Evolutionary conservation across 2,797 vertebrate species (phyloP).

Genomic region (Platalea minor): DNA sequence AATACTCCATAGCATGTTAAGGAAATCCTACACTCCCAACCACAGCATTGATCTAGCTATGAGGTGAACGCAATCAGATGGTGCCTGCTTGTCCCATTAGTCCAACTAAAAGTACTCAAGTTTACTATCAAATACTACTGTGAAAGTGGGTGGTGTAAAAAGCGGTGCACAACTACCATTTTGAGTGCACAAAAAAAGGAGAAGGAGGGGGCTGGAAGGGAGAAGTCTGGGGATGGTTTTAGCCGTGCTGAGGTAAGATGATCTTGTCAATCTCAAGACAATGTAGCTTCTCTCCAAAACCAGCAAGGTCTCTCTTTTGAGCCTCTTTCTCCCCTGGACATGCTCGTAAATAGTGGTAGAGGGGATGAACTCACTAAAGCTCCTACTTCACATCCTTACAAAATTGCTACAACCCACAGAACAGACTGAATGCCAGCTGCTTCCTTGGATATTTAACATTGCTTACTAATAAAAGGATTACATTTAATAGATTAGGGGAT

Average conservation of each 20-base stretch:
- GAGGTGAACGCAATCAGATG: not conserved
- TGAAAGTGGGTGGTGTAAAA: not conserved
- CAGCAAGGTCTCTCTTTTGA: not conserved
- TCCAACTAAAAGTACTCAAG: not conserved
- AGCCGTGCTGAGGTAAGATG: not conserved
- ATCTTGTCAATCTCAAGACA: not conserved
- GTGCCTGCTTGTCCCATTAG: not conserved
- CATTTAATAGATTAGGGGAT: not conserved
- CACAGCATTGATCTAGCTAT: not conserved
- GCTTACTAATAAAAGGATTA: slow-evolving; percentile 4
- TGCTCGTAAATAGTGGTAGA: not conserved
- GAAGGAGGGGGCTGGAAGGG: not conserved
- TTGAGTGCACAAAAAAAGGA: not conserved
- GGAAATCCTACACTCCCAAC: not conserved
- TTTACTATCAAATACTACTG: not conserved
- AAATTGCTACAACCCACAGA: not conserved
- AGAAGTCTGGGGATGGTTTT: not conserved
- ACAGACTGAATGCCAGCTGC: not conserved
- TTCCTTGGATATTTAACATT: not conserved
- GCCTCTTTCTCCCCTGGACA: not conserved
- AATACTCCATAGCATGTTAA: not conserved
- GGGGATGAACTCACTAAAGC: not conserved
- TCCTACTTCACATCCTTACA: not conserved
- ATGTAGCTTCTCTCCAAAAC: not conserved
- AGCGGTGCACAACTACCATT: not conserved